phyloP scores from a whole-genome alignment of 2,888 invertebrate species.

The Agonopterix alstromeriana region DNA sequence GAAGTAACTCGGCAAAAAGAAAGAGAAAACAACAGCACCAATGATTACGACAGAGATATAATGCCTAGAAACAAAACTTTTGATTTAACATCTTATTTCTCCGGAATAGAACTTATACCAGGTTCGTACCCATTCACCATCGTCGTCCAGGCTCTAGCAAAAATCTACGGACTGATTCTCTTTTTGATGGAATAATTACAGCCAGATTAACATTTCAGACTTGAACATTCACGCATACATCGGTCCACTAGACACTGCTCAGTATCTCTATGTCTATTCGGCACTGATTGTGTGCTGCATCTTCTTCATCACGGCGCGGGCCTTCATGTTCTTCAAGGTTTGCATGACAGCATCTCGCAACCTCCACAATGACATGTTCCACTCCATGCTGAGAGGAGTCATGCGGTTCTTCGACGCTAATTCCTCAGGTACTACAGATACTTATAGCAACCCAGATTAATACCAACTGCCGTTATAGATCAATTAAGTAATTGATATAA shows the following conservation, averaged over 20 bases:
- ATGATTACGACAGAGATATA: constrained; percentile 41
- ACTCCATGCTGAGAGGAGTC: constrained; percentile 83
- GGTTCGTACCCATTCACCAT: constrained; percentile 24
- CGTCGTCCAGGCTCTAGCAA: too few species aligned
- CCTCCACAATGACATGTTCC: constrained; percentile 91
- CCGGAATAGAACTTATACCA: constrained; percentile 43
- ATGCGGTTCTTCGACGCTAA: constrained; percentile 93
- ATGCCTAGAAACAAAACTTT: constrained; percentile 44
- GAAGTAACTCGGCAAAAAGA: constrained; percentile 65
- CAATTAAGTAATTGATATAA: too few species aligned
- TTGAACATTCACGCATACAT: constrained; percentile 60
- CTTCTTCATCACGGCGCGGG: constrained; percentile 76
- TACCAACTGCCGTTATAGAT: too few species aligned
- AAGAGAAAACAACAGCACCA: constrained; percentile 49
- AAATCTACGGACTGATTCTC: background rate
- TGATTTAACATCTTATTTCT: constrained; percentile 49
- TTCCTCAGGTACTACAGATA: constrained; percentile 79
- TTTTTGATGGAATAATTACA: background rate
- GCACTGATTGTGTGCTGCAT: constrained; percentile 66
- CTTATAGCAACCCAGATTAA: background rate
- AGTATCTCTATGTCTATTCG: constrained; percentile 63
- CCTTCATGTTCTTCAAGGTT: constrained; percentile 82
- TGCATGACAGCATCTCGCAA: constrained; percentile 86
- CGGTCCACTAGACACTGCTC: constrained; percentile 59
- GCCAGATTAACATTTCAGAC: constrained; percentile 29